These are phyloP conservation scores for Drosophila punjabiensis DNA, from an alignment of 1,140 invertebrate genomes.

Conservation along the genomic window DNA sequence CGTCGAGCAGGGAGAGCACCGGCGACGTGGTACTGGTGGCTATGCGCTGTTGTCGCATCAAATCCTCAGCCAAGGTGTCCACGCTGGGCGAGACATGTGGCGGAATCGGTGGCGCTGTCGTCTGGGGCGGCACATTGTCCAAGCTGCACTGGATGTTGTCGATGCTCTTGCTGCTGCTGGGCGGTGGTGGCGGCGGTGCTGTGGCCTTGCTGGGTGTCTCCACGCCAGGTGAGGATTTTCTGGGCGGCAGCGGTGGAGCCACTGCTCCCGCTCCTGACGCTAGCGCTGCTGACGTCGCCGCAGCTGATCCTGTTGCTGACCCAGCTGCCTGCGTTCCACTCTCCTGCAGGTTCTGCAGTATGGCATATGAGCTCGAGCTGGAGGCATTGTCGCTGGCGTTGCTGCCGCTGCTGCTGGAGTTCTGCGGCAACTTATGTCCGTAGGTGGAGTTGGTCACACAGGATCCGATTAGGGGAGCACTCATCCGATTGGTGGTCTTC, in stretches of 20 bases:
- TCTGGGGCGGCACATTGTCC: conserved; percentile 81
- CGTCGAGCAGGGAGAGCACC: conserved; percentile 75
- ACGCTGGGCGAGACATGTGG: conserved; percentile 69
- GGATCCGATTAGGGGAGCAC: conserved; percentile 77
- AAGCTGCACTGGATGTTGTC: conserved; percentile 76
- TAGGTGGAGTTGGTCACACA: conserved; percentile 71
- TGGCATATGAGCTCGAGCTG: conserved; percentile 77
- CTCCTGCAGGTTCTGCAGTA: conserved; percentile 80
- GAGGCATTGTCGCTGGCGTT: conserved; percentile 57
- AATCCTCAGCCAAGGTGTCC: conserved; percentile 73
- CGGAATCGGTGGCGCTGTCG: conserved; percentile 84
- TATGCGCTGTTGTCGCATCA: conserved; percentile 73
- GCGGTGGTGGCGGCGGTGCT: conserved; percentile 27
- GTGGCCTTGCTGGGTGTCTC: conserved; percentile 75
- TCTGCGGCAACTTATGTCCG: conserved; percentile 64
- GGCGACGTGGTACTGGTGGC: conserved; percentile 65
- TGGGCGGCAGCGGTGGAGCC: conserved; percentile 87
- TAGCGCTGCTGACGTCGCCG: conserved; percentile 3
- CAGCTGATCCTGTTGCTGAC: not conserved
- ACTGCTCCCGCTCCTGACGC: conserved; percentile 6
- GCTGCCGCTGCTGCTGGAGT: conserved; percentile 46
- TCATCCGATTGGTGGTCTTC: conserved; percentile 80
- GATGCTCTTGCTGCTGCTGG: conserved; percentile 71
- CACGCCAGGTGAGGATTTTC: conserved; percentile 88
- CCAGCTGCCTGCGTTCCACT: conserved; percentile 7